phyloP scores from a whole-genome alignment of 2,888 invertebrate species.

The Synergus gifuensis region DNA sequence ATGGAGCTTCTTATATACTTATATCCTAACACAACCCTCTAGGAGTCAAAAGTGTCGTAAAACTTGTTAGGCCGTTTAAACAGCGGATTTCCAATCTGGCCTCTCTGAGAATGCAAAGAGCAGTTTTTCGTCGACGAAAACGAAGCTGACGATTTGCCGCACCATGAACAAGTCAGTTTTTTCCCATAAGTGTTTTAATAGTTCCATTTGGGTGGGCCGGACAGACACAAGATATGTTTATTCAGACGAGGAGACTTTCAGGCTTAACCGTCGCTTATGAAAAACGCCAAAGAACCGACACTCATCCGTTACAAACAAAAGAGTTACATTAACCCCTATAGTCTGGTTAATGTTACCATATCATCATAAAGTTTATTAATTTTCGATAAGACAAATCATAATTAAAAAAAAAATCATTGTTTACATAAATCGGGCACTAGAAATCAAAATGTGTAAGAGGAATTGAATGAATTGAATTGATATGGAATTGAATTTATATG shows the following conservation, averaged over 20 bases:
- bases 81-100: constrained; percentile 18
- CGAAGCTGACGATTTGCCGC: constrained; percentile 44
- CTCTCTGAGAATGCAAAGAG: constrained; percentile 6
- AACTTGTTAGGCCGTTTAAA: constrained; percentile 29
- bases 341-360: constrained; percentile 34
- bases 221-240: constrained; percentile 75
- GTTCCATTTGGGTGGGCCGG: constrained; percentile 73
- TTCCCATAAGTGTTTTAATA: constrained; percentile 75
- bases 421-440: background rate
- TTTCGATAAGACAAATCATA: background rate
- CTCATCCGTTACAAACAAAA: constrained; percentile 73
- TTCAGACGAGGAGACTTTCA: constrained; percentile 71
- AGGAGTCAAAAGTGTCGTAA: constrained; percentile 46
- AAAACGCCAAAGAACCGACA: constrained; percentile 68
- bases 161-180: constrained; percentile 54
- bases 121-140: constrained; percentile 37
- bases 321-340: constrained; percentile 70
- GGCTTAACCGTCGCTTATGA: constrained; percentile 65
- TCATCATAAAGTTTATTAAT: background rate
- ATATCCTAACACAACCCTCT: constrained; percentile 17
- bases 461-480: too few relatives aligned
- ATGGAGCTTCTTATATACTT: constrained; percentile 8
- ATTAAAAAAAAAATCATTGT: background rate
- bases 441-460: too few relatives aligned
- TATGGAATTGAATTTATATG: too few relatives aligned